Conservation (phyloP, 2,888 invertebrate species). For the Oscheius sp. region DNA sequence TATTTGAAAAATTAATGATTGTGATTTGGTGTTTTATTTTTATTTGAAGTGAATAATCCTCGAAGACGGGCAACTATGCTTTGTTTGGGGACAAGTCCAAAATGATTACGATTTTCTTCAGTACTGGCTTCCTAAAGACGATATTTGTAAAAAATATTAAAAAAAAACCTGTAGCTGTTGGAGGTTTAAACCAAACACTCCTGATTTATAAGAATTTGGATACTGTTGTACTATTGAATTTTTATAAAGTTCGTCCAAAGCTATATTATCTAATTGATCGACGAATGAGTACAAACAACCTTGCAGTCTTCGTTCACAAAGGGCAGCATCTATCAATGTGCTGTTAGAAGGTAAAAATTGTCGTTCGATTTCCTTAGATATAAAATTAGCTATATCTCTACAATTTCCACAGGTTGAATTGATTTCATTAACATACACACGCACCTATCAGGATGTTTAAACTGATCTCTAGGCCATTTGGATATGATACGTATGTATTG, state of each 20-base stretch:
- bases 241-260: slow-evolving; percentile 58
- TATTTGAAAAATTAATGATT: background rate
- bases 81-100: slow-evolving; percentile 46
- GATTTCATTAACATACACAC: background rate
- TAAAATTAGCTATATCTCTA: slow-evolving; percentile 49
- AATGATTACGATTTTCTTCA: slow-evolving; percentile 52
- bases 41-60: slow-evolving; percentile 23
- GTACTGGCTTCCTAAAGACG: slow-evolving; percentile 43
- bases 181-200: slow-evolving; percentile 61
- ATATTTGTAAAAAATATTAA: background rate
- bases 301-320: slow-evolving; percentile 46
- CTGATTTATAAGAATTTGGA: slow-evolving; percentile 63
- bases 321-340: slow-evolving; percentile 19
- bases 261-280: no score
- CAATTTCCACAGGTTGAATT: no score
- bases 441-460: slow-evolving; percentile 53
- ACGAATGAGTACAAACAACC: no score
- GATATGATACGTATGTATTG: slow-evolving; percentile 61
- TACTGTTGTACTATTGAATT: slow-evolving; percentile 57
- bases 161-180: slow-evolving; percentile 47
- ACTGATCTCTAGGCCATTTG: slow-evolving; percentile 66
- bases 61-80: slow-evolving; percentile 42
- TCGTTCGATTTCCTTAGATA: slow-evolving; percentile 51
- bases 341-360: slow-evolving; percentile 43
- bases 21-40: background rate